Conservation (phyloP, 2,888 invertebrate genomes). For the Ditula angustiorana region DNA sequence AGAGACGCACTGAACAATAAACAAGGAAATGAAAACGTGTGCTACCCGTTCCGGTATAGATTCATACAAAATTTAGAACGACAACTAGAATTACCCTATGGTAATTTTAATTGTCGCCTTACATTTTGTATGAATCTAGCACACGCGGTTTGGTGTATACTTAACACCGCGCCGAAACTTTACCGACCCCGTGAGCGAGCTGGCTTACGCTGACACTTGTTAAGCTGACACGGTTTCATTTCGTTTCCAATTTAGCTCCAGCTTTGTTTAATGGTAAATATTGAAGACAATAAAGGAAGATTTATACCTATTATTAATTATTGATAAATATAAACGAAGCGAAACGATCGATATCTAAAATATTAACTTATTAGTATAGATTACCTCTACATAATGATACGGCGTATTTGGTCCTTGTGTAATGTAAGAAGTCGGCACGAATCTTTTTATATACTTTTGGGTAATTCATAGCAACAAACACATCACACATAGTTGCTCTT, state of each 20-base stretch:
- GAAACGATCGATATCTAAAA: constrained; percentile 78
- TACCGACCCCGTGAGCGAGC: background rate
- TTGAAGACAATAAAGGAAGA: constrained; percentile 85
- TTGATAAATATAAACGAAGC: constrained; percentile 76
- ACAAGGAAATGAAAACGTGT: no score
- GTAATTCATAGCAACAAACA: no score
- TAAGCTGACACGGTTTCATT: constrained; percentile 64
- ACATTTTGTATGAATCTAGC: background rate
- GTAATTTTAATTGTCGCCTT: no score
- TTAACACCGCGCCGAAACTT: no score
- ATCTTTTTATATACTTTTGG: constrained; percentile 28
- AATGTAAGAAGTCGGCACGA: constrained; percentile 1
- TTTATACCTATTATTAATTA: constrained; percentile 81
- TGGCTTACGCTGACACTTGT: constrained; percentile 75
- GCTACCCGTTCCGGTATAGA: no score
- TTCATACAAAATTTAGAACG: no score
- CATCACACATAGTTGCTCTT: no score
- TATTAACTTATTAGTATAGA: constrained; percentile 77
- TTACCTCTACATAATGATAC: constrained; percentile 60
- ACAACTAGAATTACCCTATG: no score
- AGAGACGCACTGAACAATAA: no score
- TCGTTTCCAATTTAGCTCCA: constrained; percentile 49
- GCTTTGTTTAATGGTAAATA: constrained; percentile 77
- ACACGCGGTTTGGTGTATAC: no score
- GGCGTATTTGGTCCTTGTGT: constrained; percentile 39